phyloP scores from a whole-genome alignment of 2,888 invertebrate species.

The Teleiodes luculella region DNA sequence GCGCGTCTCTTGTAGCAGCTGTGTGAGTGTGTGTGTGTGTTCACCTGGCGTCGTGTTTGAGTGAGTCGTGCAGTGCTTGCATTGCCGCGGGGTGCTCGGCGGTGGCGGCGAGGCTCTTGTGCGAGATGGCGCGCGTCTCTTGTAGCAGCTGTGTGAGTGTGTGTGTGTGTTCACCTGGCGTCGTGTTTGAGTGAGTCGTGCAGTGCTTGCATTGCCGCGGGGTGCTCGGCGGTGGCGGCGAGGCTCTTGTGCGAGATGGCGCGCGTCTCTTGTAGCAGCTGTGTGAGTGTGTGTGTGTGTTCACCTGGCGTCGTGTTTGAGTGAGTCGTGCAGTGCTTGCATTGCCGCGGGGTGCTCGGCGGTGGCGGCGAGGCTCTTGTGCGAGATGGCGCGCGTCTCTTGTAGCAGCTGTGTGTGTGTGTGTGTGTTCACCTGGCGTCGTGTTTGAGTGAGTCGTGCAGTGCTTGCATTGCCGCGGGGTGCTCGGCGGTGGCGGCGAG shows the following conservation, averaged over 20 bases:
- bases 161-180: slow-evolving; percentile 39
- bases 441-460: slow-evolving; percentile 88
- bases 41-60: no score
- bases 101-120: no score
- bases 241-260: slow-evolving; percentile 95
- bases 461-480: slow-evolving; percentile 87
- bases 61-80: no score
- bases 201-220: slow-evolving; percentile 88
- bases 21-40: no score
- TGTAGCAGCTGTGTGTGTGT: slow-evolving; percentile 79
- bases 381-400: slow-evolving; percentile 97
- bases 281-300: neutral
- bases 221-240: slow-evolving; percentile 87
- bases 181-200: slow-evolving; percentile 86
- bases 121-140: no score
- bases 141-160: no score
- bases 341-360: slow-evolving; percentile 88
- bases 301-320: slow-evolving; percentile 74
- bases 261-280: slow-evolving; percentile 51
- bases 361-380: slow-evolving; percentile 89
- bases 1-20: no score
- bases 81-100: no score
- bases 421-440: slow-evolving; percentile 46
- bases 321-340: slow-evolving; percentile 91
- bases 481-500: slow-evolving; percentile 88